A percentile compares a stretch with the other conserved stretches of the same genome.
Conservation (phyloP, 2,888 invertebrate genomes). For the Pilophorus perplexus region DNA sequence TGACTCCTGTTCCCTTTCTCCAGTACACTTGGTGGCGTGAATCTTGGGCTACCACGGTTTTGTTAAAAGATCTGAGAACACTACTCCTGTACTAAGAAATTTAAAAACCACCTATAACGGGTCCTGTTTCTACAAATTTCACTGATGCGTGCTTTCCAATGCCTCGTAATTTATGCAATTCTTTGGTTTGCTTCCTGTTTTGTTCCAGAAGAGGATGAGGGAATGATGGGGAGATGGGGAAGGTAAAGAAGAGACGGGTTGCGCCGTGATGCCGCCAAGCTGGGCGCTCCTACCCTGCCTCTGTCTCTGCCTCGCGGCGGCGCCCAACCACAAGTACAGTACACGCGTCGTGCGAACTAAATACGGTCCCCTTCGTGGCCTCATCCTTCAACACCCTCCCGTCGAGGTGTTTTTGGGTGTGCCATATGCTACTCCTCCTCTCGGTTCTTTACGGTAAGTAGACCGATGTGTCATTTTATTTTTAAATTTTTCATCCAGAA, state of each 20-base stretch:
- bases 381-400: constrained; percentile 75
- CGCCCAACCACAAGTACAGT: constrained; percentile 67
- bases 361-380: constrained; percentile 83
- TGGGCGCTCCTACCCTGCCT: constrained; percentile 40
- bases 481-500: not conserved
- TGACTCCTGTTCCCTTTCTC: too few relatives aligned
- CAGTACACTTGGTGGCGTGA: too few relatives aligned
- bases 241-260: constrained; percentile 38
- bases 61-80: too few relatives aligned
- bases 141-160: too few relatives aligned
- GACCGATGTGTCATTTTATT: not conserved
- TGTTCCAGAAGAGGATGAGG: constrained; percentile 38
- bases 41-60: too few relatives aligned
- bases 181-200: not conserved
- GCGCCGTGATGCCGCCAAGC: constrained; percentile 38
- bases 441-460: constrained; percentile 72
- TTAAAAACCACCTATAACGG: too few relatives aligned
- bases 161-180: too few relatives aligned
- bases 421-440: constrained; percentile 89
- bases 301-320: constrained; percentile 41
- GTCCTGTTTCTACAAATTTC: too few relatives aligned
- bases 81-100: too few relatives aligned
- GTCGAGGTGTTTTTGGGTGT: constrained; percentile 92
- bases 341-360: constrained; percentile 81
- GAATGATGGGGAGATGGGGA: constrained; percentile 43